A percentile compares a stretch with the other conserved stretches of the same genome.
Conservation (phyloP, 2,113 vertebrate species). For the Chionodraco myersi region DNA sequence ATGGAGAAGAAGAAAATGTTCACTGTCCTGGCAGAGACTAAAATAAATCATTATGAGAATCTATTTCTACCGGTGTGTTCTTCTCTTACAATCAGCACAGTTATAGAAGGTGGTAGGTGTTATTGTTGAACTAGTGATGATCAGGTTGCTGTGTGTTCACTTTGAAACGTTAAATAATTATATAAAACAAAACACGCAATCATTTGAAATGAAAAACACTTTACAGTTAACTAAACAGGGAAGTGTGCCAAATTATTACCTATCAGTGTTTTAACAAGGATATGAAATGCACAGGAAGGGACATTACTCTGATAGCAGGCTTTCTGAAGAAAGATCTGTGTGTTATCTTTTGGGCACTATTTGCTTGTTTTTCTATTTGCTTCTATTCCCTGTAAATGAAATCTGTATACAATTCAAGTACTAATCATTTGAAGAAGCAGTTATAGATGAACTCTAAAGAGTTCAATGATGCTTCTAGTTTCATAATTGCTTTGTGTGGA, state of each 20-base stretch:
- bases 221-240: conserved; percentile 2
- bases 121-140: conserved; percentile 17
- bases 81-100: conserved; percentile 4
- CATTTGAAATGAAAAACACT: conserved; percentile 1
- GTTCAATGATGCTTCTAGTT: conserved; percentile 17
- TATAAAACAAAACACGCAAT: not conserved
- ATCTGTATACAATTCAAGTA: not conserved
- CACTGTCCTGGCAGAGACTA: conserved; percentile 73
- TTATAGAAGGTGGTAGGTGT: not conserved
- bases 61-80: conserved; percentile 62
- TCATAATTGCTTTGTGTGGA: conserved; percentile 3
- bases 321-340: not conserved
- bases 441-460: not conserved
- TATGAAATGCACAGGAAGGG: conserved; percentile 10
- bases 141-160: not conserved
- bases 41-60: conserved; percentile 76
- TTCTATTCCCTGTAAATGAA: not conserved
- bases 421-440: not conserved
- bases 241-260: conserved; percentile 4
- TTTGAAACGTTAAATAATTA: conserved; percentile 14
- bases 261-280: conserved; percentile 9
- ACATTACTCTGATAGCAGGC: not conserved
- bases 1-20: conserved; percentile 66
- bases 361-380: no score
- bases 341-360: not conserved